Evolutionary conservation across 2,113 vertebrate genomes (phyloP).

Genomic region (Tragelaphus buxtoni): DNA sequence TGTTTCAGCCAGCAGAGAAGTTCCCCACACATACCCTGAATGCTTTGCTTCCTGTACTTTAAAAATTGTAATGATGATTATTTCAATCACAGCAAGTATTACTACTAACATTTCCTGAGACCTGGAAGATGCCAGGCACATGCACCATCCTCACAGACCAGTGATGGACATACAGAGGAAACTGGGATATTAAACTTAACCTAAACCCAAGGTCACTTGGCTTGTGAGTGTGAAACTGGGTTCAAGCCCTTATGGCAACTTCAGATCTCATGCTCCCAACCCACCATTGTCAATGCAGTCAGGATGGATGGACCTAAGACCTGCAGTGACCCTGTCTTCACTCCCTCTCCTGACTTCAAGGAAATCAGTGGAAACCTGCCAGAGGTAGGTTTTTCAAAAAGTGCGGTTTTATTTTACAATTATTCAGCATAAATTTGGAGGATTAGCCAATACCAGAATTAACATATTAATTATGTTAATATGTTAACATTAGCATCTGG

Average conservation of each 20-base stretch:
- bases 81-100: neutral
- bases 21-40: neutral
- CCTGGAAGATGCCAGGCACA: neutral
- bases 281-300: neutral
- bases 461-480: neutral
- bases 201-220: neutral
- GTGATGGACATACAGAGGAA: neutral
- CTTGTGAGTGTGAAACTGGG: neutral
- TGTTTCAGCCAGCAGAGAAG: neutral
- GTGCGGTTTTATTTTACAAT: neutral
- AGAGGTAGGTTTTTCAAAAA: constrained; percentile 8
- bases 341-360: neutral
- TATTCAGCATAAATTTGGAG: neutral
- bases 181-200: neutral
- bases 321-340: neutral
- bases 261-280: neutral
- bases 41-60: neutral
- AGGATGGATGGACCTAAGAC: neutral
- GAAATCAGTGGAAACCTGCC: neutral
- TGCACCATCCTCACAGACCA: neutral
- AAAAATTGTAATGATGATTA: neutral
- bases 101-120: constrained; percentile 14
- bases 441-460: neutral
- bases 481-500: neutral
- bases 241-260: neutral